A percentile compares a stretch with the other conserved stretches of the same genome.
Evolutionary conservation across 2,113 vertebrate genomes (phyloP).

Genomic region (Phocoena phocoena): DNA sequence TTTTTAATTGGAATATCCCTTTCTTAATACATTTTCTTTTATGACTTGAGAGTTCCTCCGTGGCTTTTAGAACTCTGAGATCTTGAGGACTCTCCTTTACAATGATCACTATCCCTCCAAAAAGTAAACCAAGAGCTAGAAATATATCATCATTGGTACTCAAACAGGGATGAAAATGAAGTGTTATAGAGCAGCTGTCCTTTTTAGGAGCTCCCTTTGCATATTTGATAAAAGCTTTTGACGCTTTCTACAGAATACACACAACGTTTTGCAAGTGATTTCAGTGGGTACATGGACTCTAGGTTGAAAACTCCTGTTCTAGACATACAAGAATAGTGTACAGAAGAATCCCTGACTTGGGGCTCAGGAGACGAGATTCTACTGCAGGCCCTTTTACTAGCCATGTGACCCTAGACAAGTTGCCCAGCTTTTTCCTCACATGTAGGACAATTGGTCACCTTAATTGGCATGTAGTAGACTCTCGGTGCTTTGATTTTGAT

Average conservation of each 20-base stretch:
- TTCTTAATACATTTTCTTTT: background rate
- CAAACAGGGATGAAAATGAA: background rate
- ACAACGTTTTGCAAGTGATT: background rate
- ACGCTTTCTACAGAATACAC: background rate
- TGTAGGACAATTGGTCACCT: background rate
- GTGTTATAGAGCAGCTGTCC: background rate
- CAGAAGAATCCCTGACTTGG: background rate
- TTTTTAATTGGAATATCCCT: background rate
- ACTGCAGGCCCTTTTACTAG: background rate
- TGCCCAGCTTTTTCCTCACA: background rate
- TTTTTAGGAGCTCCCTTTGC: background rate
- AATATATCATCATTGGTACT: background rate
- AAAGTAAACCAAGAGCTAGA: background rate
- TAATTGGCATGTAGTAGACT: background rate
- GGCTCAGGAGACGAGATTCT: background rate
- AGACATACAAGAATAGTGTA: background rate
- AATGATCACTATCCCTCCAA: background rate
- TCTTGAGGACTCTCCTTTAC: background rate
- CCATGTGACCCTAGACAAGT: background rate
- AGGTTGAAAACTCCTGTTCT: background rate
- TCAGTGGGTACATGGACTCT: background rate
- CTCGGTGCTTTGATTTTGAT: background rate
- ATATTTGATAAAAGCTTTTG: background rate
- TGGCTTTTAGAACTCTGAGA: slow-evolving; percentile 17
- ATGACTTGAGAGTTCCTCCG: background rate